These are phyloP conservation scores for Unio delphinus DNA, from an alignment of 2,888 invertebrate genomes.

Conservation along the genomic window DNA sequence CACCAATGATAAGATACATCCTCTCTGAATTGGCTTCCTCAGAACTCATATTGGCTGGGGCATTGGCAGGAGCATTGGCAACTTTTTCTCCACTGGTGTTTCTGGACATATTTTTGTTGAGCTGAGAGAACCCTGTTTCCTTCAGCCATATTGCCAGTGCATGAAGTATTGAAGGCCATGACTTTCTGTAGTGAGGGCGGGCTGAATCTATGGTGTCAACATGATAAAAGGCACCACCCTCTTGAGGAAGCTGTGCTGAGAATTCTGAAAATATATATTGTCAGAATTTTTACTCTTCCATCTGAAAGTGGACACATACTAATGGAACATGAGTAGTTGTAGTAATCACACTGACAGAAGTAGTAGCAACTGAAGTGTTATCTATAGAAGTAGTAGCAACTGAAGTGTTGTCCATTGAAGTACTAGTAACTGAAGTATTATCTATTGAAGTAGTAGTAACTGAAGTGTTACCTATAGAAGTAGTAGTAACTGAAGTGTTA, in stretches of 20 bases:
- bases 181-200: constrained; percentile 89
- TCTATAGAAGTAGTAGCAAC: too few relatives aligned
- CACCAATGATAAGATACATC: constrained; percentile 91
- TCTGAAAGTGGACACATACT: not conserved
- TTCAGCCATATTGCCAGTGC: constrained; percentile 91
- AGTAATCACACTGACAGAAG: too few relatives aligned
- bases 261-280: constrained; percentile 79
- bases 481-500: too few relatives aligned
- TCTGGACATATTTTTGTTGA: constrained; percentile 36
- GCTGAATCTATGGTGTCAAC: constrained; percentile 96
- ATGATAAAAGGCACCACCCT: constrained; percentile 96
- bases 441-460: too few relatives aligned
- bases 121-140: constrained; percentile 77
- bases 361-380: too few relatives aligned
- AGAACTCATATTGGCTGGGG: constrained; percentile 68
- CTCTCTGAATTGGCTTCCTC: constrained; percentile 78
- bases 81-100: constrained; percentile 21
- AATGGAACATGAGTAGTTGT: not conserved
- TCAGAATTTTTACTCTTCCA: not conserved
- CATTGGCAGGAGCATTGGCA: constrained; percentile 48
- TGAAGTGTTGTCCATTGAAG: too few relatives aligned
- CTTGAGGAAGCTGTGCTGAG: constrained; percentile 83
- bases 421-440: too few relatives aligned
- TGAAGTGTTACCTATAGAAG: too few relatives aligned
- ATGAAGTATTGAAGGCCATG: constrained; percentile 96